These are phyloP conservation scores for Chrysolina oricalcia DNA, from an alignment of 2,888 invertebrate species.

Conservation along the genomic window DNA sequence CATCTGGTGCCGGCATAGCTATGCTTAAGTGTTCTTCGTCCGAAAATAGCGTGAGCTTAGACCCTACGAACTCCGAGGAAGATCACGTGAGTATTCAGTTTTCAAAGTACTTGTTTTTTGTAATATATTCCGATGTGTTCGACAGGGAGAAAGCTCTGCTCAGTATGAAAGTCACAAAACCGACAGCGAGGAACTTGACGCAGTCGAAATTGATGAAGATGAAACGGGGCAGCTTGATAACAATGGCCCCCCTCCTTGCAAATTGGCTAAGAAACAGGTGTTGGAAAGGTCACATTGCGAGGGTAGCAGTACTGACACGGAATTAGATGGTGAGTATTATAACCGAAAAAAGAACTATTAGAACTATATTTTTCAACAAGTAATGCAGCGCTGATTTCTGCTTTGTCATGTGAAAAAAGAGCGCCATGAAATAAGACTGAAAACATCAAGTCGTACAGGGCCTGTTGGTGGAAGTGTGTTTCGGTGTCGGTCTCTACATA, in stretches of 20 bases:
- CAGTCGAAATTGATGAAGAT: constrained; percentile 70
- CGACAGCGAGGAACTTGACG: constrained; percentile 71
- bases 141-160: constrained; percentile 78
- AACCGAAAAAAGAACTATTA: neutral
- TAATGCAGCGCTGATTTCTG: no score
- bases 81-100: constrained; percentile 73
- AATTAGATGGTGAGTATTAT: constrained; percentile 62
- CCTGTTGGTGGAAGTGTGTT: no score
- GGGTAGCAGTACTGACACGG: constrained; percentile 67
- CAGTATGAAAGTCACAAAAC: constrained; percentile 74
- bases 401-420: no score
- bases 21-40: constrained; percentile 79
- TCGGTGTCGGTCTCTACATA: no score
- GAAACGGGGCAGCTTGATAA: constrained; percentile 72
- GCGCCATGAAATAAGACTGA: no score
- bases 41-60: constrained; percentile 86
- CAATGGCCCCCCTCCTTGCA: constrained; percentile 74
- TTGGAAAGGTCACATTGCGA: constrained; percentile 59
- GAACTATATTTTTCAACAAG: no score
- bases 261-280: constrained; percentile 68
- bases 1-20: constrained; percentile 70
- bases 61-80: constrained; percentile 86
- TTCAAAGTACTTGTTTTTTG: neutral
- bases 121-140: neutral
- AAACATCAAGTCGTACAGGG: no score